phyloP scores from a whole-genome alignment of 2,797 vertebrate species.

The Tauraco hartlaubi region DNA sequence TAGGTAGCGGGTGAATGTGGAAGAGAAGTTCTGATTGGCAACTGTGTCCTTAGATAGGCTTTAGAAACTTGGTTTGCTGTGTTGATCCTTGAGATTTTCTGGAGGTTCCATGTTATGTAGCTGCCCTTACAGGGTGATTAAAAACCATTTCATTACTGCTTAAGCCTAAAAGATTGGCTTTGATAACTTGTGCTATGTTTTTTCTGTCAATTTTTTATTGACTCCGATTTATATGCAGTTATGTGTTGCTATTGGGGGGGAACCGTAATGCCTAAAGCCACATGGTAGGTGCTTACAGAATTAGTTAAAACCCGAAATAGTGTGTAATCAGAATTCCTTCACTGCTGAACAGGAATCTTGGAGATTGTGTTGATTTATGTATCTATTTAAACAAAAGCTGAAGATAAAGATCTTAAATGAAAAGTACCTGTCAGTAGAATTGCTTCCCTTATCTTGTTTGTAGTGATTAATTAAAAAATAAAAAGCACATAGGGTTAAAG shows the following conservation, averaged over 20 bases:
- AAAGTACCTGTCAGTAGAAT: constrained; percentile 34
- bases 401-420: not conserved
- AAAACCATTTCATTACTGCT: not conserved
- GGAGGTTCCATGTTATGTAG: not conserved
- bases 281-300: not conserved
- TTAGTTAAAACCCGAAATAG: constrained; percentile 23
- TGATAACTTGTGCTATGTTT: not conserved
- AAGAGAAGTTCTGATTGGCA: not conserved
- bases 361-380: not conserved
- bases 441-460: constrained; percentile 53
- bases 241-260: not conserved
- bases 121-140: not conserved
- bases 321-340: constrained; percentile 75
- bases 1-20: not conserved
- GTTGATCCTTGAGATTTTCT: not conserved
- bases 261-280: not conserved
- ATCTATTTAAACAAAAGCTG: constrained; percentile 37
- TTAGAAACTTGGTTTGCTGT: not conserved
- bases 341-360: constrained; percentile 61
- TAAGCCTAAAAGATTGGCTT: not conserved
- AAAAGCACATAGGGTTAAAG: constrained; percentile 65
- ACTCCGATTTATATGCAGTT: not conserved
- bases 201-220: not conserved
- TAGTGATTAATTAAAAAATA: constrained; percentile 67
- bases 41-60: not conserved